Percentiles rank a stretch among this genome's conserved stretches.
Evolutionary conservation across 1,140 invertebrate species (phyloP).

Genomic region (Cyclargus thomasi): DNA sequence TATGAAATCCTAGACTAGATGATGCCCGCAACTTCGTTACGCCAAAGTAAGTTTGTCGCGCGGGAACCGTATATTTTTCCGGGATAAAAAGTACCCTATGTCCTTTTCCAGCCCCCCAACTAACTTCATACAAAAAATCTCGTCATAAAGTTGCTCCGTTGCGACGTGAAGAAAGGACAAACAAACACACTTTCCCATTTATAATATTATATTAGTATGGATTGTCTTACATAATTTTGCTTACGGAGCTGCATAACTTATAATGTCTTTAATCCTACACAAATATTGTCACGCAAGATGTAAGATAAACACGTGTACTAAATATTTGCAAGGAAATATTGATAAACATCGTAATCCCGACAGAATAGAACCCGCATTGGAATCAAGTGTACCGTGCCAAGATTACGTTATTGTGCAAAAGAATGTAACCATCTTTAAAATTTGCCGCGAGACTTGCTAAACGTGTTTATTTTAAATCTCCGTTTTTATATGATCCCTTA

Average conservation of each 20-base stretch:
- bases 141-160: too few species aligned
- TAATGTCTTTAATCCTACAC: slow-evolving; percentile 28
- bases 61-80: too few species aligned
- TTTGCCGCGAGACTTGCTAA: slow-evolving; percentile 14
- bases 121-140: too few species aligned
- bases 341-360: slow-evolving; percentile 49
- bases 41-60: too few species aligned
- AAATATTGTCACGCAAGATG: slow-evolving; percentile 43
- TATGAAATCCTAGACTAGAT: too few species aligned
- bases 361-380: slow-evolving; percentile 37
- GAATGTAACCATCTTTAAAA: slow-evolving; percentile 27
- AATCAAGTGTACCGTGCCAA: slow-evolving; percentile 47
- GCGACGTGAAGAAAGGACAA: too few species aligned
- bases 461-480: slow-evolving; percentile 14
- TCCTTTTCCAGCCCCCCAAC: too few species aligned
- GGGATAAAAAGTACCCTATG: too few species aligned
- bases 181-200: too few species aligned
- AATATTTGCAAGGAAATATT: slow-evolving; percentile 39
- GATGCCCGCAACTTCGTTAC: too few species aligned
- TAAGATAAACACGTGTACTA: slow-evolving; percentile 34
- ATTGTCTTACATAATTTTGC: too few species aligned
- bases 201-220: too few species aligned
- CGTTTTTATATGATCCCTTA: not conserved
- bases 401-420: slow-evolving; percentile 50
- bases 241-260: not conserved